Percentiles rank a stretch among this genome's conserved stretches.
phyloP scores from a whole-genome alignment of 2,113 vertebrate genomes.

The Antidorcas marsupialis region DNA sequence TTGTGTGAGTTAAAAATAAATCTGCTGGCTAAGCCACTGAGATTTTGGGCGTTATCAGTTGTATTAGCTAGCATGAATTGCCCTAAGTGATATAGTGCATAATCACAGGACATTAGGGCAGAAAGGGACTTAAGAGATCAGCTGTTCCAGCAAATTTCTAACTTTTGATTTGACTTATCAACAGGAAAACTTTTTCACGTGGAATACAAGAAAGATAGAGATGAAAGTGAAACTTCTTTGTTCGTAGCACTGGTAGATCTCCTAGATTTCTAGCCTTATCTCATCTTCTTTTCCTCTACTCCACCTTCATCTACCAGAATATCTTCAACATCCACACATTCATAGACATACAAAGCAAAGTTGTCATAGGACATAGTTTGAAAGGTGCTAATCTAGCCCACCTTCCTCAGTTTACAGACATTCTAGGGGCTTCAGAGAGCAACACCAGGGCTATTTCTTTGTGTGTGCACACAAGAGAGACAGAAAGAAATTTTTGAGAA shows the following conservation, averaged over 20 bases:
- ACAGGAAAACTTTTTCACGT: background rate
- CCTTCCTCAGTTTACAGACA: background rate
- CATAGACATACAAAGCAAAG: background rate
- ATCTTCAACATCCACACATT: background rate
- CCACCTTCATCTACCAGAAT: background rate
- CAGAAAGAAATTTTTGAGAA: background rate
- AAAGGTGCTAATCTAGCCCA: background rate
- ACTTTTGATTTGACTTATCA: background rate
- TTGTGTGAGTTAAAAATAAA: background rate
- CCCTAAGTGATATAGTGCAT: background rate
- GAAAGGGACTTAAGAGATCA: background rate
- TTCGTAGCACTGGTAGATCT: background rate
- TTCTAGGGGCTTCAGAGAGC: background rate
- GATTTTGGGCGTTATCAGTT: background rate
- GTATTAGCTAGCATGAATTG: background rate
- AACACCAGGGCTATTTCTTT: background rate
- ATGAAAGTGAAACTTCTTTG: background rate
- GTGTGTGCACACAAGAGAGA: background rate
- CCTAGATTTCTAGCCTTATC: background rate
- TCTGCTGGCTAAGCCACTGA: background rate
- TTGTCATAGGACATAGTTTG: background rate
- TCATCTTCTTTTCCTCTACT: background rate
- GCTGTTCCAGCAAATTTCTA: background rate
- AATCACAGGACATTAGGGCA: background rate
- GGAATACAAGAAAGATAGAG: background rate